Conservation (phyloP, 2,113 vertebrate species). For the Cranoglanis bouderius region DNA sequence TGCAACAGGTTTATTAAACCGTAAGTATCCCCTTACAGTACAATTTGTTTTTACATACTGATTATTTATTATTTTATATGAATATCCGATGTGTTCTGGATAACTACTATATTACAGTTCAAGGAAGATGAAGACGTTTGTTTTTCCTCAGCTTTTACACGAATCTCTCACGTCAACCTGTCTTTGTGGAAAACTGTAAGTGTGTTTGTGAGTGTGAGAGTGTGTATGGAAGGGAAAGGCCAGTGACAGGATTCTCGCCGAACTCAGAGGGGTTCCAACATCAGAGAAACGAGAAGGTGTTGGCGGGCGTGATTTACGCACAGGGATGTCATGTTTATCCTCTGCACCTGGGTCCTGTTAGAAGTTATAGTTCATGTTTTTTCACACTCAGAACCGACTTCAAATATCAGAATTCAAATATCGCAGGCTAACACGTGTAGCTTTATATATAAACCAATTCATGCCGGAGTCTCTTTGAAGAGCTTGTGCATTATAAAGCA, state of each 20-base stretch:
- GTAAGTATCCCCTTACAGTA: background rate
- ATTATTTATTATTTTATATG: background rate
- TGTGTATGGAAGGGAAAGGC: constrained; percentile 55
- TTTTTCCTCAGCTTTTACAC: background rate
- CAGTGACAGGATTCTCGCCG: constrained; percentile 71
- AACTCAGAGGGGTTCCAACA: constrained; percentile 66
- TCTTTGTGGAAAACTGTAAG: constrained; percentile 48
- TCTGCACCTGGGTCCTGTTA: constrained; percentile 31
- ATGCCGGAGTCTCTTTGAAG: background rate
- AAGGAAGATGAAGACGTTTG: background rate
- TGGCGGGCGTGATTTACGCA: constrained; percentile 68
- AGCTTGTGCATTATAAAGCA: background rate
- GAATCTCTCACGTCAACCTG: background rate
- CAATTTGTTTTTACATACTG: background rate
- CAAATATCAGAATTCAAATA: background rate
- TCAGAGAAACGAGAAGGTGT: constrained; percentile 70
- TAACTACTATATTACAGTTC: background rate
- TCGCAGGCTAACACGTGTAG: background rate
- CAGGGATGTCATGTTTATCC: background rate
- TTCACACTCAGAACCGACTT: background rate
- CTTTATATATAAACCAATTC: background rate
- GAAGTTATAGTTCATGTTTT: background rate
- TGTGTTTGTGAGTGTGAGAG: constrained; percentile 64
- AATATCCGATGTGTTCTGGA: background rate
- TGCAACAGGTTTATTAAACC: background rate